Evolutionary conservation across 2,888 invertebrate genomes (phyloP).

Genomic region (Callosobruchus maculatus): DNA sequence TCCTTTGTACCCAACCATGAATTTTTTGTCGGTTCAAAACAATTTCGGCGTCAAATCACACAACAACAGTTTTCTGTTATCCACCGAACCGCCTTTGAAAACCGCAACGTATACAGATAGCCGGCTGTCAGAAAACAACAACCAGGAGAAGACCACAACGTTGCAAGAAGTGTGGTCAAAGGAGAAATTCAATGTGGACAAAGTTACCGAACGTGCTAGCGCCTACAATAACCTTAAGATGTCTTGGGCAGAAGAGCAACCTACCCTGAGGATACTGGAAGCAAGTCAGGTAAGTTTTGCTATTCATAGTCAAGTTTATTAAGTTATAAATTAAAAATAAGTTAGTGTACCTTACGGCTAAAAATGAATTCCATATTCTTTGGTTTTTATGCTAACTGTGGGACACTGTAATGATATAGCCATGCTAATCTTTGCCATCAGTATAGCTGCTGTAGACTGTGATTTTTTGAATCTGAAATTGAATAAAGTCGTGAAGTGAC

Average conservation of each 20-base stretch:
- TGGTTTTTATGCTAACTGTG: no score
- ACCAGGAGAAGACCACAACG: constrained; percentile 33
- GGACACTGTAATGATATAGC: no score
- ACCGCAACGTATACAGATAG: constrained; percentile 18
- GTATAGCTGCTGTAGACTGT: no score
- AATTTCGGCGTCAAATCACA: constrained; percentile 29
- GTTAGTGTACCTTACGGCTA: no score
- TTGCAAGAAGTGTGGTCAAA: constrained; percentile 43
- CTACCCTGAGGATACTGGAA: constrained; percentile 7
- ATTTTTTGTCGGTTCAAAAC: constrained; percentile 27
- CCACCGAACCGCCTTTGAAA: constrained; percentile 23
- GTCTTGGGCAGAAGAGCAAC: constrained; percentile 28
- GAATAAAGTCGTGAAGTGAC: no score
- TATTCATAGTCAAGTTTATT: no score
- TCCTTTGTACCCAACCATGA: constrained; percentile 15
- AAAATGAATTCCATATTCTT: no score
- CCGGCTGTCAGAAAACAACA: constrained; percentile 23
- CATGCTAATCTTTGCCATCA: no score
- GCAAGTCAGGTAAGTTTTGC: background rate
- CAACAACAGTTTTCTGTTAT: constrained; percentile 21
- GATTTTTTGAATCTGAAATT: no score
- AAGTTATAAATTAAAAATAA: no score
- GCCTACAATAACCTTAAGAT: constrained; percentile 26
- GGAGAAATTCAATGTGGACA: constrained; percentile 37
- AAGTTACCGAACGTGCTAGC: constrained; percentile 20